A percentile compares a stretch with the other conserved stretches of the same genome.
Evolutionary conservation across 1,140 invertebrate species (phyloP).

Genomic region (Drosophila kohkoa): DNA sequence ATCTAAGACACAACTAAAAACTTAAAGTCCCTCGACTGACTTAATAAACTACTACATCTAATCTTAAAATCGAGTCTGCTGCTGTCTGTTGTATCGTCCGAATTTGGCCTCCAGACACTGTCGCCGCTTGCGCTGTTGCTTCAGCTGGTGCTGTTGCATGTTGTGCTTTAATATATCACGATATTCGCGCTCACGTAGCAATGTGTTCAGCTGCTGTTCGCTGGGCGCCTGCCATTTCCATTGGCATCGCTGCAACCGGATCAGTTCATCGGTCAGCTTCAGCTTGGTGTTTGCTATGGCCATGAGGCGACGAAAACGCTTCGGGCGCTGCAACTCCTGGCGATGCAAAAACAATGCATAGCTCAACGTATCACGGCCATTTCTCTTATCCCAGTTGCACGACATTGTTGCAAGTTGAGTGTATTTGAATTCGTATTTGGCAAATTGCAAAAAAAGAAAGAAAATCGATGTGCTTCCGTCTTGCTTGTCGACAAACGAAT

Average conservation of each 20-base stretch:
- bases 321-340: conserved; percentile 56
- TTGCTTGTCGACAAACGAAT: conserved; percentile 49
- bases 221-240: conserved; percentile 45
- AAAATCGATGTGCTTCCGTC: conserved; percentile 27
- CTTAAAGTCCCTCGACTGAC: conserved; percentile 3
- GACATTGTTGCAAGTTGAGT: conserved; percentile 43
- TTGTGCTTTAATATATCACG: conserved; percentile 50
- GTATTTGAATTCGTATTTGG: conserved; percentile 10
- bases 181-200: conserved; percentile 58
- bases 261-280: conserved; percentile 69
- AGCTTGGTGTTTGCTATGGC: conserved; percentile 59
- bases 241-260: conserved; percentile 43
- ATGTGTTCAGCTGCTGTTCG: conserved; percentile 43
- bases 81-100: neutral
- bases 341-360: conserved; percentile 67
- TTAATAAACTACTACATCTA: conserved; percentile 7
- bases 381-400: conserved; percentile 3
- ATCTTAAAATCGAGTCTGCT: neutral
- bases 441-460: conserved; percentile 3
- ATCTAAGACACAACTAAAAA: neutral
- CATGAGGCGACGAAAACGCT: conserved; percentile 56
- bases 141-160: conserved; percentile 56
- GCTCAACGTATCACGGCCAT: conserved; percentile 32
- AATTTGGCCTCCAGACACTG: conserved; percentile 26
- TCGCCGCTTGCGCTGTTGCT: conserved; percentile 32